These are phyloP conservation scores for Paramormyrops hopkinsi DNA, from an alignment of 2,797 vertebrate species.

Conservation along the genomic window DNA sequence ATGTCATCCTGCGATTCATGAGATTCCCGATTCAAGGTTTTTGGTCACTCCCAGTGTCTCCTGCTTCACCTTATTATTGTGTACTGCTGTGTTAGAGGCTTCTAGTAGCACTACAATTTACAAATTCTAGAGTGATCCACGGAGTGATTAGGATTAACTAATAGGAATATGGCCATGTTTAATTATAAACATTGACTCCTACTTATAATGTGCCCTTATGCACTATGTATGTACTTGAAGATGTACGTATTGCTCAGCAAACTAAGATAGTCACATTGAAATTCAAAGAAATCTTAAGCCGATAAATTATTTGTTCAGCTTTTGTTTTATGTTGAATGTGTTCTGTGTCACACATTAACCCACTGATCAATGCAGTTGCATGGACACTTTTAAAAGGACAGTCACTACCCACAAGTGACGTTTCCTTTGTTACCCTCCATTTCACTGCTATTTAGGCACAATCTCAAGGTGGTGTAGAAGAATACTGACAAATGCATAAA, in stretches of 20 bases:
- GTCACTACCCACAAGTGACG: slow-evolving; percentile 34
- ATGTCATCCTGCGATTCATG: neutral
- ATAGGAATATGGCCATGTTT: neutral
- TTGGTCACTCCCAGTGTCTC: neutral
- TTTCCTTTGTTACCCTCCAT: neutral
- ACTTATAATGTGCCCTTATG: neutral
- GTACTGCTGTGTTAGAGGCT: neutral
- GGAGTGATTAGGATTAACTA: neutral
- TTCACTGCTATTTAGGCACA: neutral
- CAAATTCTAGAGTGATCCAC: neutral
- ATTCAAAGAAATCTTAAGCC: slow-evolving; percentile 57
- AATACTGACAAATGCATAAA: slow-evolving; percentile 17
- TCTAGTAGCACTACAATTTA: neutral
- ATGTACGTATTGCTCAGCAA: neutral
- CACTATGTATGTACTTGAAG: neutral
- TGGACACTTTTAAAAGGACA: slow-evolving; percentile 46
- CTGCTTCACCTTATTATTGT: neutral
- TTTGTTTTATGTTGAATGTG: slow-evolving; percentile 63
- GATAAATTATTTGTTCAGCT: slow-evolving; percentile 62
- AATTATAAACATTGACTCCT: neutral
- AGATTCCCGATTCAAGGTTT: neutral
- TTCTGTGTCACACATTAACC: slow-evolving; percentile 66
- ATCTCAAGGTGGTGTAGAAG: slow-evolving; percentile 26
- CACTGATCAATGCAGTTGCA: slow-evolving; percentile 41
- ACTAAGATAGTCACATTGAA: slow-evolving; percentile 53